These are phyloP conservation scores for Sisyra terminalis DNA, from an alignment of 2,888 invertebrate species.

Conservation along the genomic window DNA sequence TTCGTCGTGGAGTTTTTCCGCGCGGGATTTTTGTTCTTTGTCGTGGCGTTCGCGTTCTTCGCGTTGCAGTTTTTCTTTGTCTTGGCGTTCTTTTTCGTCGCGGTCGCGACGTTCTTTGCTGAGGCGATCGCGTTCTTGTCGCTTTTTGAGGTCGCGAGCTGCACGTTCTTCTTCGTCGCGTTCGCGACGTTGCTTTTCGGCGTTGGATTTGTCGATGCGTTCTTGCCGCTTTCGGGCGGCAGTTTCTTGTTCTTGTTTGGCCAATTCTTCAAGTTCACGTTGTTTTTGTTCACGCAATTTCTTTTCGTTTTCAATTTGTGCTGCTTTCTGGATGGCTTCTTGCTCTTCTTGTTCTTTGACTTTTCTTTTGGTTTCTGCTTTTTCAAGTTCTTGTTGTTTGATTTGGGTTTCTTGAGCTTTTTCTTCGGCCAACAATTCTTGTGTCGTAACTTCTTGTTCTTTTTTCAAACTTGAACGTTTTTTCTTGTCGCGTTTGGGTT, in stretches of 20 bases:
- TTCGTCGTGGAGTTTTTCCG: too few relatives aligned
- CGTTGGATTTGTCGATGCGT: slow-evolving; percentile 1
- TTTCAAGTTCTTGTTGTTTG: slow-evolving; percentile 11
- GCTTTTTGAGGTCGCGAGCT: background rate
- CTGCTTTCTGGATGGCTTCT: background rate
- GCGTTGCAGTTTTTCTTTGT: slow-evolving; percentile 5
- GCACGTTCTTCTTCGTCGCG: background rate
- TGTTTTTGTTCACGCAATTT: background rate
- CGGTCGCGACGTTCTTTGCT: background rate
- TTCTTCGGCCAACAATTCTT: background rate
- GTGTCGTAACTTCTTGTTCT: background rate
- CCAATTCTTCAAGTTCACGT: slow-evolving; percentile 9
- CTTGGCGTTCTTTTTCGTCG: slow-evolving; percentile 10
- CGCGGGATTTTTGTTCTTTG: too few relatives aligned
- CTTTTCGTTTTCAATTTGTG: slow-evolving; percentile 6
- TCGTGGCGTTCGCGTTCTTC: background rate
- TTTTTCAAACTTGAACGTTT: background rate
- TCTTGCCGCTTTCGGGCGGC: slow-evolving; percentile 6
- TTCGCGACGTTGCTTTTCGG: background rate
- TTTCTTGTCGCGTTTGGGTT: slow-evolving; percentile 4
- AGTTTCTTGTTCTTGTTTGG: slow-evolving; percentile 9
- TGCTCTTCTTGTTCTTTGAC: background rate
- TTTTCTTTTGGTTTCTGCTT: slow-evolving; percentile 10
- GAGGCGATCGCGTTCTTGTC: slow-evolving; percentile 9
- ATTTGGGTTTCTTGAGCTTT: slow-evolving; percentile 5